Evolutionary conservation across 1,140 invertebrate species (phyloP).

Genomic region (Oreohelix idahoensis): DNA sequence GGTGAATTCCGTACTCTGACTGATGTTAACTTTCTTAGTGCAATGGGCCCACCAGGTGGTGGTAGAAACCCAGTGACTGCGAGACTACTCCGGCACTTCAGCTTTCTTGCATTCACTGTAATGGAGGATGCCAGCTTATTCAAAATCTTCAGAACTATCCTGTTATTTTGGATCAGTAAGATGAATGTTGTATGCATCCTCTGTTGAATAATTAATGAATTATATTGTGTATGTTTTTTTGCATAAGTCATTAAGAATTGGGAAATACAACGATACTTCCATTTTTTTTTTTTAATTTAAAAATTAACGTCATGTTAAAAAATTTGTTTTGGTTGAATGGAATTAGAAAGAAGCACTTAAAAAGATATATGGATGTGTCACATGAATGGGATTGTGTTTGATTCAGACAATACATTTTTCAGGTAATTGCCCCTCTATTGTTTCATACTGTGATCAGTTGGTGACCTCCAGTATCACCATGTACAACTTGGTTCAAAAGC

Average conservation of each 20-base stretch:
- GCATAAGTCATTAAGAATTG: too few relatives aligned
- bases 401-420: too few relatives aligned
- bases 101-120: constrained; percentile 76
- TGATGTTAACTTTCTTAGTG: constrained; percentile 78
- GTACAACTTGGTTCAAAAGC: constrained; percentile 77
- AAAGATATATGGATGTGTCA: too few relatives aligned
- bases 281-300: too few relatives aligned
- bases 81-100: constrained; percentile 72
- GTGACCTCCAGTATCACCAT: constrained; percentile 78
- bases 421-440: constrained; percentile 51
- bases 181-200: neutral
- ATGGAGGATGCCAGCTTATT: constrained; percentile 82
- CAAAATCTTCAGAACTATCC: constrained; percentile 81
- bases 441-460: constrained; percentile 72
- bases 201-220: neutral
- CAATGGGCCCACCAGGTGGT: constrained; percentile 73
- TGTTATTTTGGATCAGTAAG: constrained; percentile 79
- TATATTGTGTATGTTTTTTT: too few relatives aligned
- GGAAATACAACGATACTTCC: too few relatives aligned
- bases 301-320: too few relatives aligned
- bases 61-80: constrained; percentile 72
- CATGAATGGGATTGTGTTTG: too few relatives aligned
- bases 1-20: constrained; percentile 85
- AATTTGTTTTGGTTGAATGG: too few relatives aligned
- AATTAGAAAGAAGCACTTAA: too few relatives aligned